Evolutionary conservation across 53 echinoderm and acorn worm species (phyloP).

Genomic region (Echinometra lucunter): DNA sequence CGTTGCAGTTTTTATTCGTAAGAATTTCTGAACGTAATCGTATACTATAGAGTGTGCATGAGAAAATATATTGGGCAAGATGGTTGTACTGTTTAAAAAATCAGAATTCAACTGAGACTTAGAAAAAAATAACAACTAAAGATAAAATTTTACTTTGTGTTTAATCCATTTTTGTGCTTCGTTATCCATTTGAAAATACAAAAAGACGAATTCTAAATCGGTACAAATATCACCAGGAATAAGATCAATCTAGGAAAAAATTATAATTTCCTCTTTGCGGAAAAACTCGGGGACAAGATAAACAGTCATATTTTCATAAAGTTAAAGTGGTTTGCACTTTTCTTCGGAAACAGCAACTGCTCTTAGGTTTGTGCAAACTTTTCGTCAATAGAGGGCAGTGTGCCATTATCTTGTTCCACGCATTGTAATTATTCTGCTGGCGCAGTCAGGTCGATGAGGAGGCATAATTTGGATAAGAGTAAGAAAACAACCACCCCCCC

Average conservation of each 20-base stretch:
- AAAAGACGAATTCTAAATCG: background rate
- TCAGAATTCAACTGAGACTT: too few relatives aligned
- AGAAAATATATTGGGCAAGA: too few relatives aligned
- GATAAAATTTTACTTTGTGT: background rate
- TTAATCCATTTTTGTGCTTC: background rate
- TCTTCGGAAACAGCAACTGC: background rate
- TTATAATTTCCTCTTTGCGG: background rate
- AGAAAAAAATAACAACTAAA: too few relatives aligned
- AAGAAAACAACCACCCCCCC: too few relatives aligned
- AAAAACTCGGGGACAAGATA: background rate
- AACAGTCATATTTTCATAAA: background rate
- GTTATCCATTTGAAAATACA: too few relatives aligned
- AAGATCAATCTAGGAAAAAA: background rate
- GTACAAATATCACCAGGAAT: background rate
- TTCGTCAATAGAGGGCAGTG: background rate
- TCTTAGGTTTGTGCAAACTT: background rate
- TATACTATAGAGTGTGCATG: too few relatives aligned
- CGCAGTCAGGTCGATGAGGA: too few relatives aligned
- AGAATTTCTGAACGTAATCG: too few relatives aligned
- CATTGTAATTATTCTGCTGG: background rate
- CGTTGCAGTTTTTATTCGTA: too few relatives aligned
- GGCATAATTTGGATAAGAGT: too few relatives aligned
- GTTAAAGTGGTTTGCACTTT: background rate
- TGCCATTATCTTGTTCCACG: background rate
- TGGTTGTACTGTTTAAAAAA: too few relatives aligned